A percentile compares a stretch with the other conserved stretches of the same genome.
Conservation (phyloP, 2,888 invertebrate genomes). For the Cephus pulcher region DNA sequence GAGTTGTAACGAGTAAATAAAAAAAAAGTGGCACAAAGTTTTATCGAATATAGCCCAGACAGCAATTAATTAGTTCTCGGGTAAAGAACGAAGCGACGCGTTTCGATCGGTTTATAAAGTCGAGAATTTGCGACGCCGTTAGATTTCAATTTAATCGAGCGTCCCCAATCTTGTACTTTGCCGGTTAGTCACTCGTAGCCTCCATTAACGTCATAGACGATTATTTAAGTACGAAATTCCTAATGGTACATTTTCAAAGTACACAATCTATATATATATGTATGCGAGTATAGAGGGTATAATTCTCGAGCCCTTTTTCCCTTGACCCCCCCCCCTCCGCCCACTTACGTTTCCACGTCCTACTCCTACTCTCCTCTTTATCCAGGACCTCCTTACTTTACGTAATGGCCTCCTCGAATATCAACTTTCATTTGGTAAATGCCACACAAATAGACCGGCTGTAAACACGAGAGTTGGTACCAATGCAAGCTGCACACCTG, state of each 20-base stretch:
- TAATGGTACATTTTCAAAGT: neutral
- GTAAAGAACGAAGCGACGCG: neutral
- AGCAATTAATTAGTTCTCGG: neutral
- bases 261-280: too few species aligned
- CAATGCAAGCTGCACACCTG: neutral
- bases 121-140: neutral
- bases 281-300: neutral
- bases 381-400: constrained; percentile 2
- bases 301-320: neutral
- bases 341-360: neutral
- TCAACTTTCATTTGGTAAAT: constrained; percentile 8
- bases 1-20: neutral
- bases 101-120: neutral
- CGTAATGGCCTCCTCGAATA: constrained; percentile 5
- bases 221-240: neutral
- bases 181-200: too few species aligned
- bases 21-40: neutral
- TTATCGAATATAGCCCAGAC: neutral
- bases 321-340: too few species aligned
- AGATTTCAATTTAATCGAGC: neutral
- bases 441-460: constrained; percentile 1
- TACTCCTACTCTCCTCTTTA: neutral
- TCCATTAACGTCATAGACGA: too few species aligned
- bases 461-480: neutral
- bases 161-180: neutral